A percentile compares a stretch with the other conserved stretches of the same genome.
phyloP scores from a whole-genome alignment of 2,888 invertebrate genomes.

The Notodonta dromedarius region DNA sequence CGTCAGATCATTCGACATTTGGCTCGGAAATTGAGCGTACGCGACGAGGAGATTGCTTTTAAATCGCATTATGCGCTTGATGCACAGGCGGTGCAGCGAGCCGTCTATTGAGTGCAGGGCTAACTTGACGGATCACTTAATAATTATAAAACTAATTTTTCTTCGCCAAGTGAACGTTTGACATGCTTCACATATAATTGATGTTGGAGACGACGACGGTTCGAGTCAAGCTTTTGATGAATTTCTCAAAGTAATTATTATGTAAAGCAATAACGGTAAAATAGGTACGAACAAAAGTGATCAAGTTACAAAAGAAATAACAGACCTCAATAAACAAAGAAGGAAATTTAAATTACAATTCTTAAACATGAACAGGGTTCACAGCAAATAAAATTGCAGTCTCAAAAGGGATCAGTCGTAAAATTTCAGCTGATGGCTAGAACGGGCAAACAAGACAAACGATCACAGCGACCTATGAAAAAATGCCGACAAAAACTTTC shows the following conservation, averaged over 20 bases:
- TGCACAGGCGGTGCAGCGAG: conserved; percentile 50
- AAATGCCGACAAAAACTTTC: conserved; percentile 47
- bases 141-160: conserved; percentile 47
- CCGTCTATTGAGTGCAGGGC: conserved; percentile 36
- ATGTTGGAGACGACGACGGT: conserved; percentile 22
- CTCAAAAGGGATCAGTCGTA: conserved; percentile 50
- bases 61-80: conserved; percentile 70
- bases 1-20: conserved; percentile 56
- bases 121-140: conserved; percentile 35
- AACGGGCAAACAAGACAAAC: conserved; percentile 45
- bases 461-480: conserved; percentile 38
- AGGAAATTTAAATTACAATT: conserved; percentile 40
- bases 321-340: conserved; percentile 32
- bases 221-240: conserved; percentile 19
- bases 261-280: conserved; percentile 2
- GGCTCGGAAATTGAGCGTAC: conserved; percentile 73
- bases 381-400: conserved; percentile 45
- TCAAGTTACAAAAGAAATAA: conserved; percentile 8
- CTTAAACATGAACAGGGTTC: conserved; percentile 32
- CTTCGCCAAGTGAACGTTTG: conserved; percentile 29
- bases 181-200: conserved; percentile 28
- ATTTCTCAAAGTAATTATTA: conserved; percentile 13
- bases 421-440: conserved; percentile 42
- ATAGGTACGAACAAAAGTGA: conserved; percentile 7
- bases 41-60: conserved; percentile 73